A percentile compares a stretch with the other conserved stretches of the same genome.
Evolutionary conservation across 2,888 invertebrate genomes (phyloP).

Genomic region (Patella ulyssiponensis): DNA sequence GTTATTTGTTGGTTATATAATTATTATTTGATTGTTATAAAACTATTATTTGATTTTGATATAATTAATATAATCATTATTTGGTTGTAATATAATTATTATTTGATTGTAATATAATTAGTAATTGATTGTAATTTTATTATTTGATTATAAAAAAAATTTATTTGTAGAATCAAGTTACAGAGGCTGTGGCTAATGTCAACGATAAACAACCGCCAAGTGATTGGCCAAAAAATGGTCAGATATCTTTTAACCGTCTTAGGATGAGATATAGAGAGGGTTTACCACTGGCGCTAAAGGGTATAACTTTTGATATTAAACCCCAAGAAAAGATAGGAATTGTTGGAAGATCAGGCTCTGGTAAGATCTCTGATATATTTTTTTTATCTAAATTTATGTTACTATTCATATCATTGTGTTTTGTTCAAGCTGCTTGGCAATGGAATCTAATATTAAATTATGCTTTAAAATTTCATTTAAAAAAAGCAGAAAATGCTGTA

Average conservation of each 20-base stretch:
- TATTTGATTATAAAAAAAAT: background rate
- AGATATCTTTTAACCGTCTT: conserved; percentile 60
- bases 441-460: too few species aligned
- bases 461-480: too few species aligned
- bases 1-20: too few species aligned
- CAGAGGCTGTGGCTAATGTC: conserved; percentile 64
- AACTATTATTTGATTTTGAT: too few species aligned
- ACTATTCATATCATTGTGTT: background rate
- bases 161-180: conserved; percentile 53
- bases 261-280: conserved; percentile 62
- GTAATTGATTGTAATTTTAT: background rate
- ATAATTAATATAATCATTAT: background rate
- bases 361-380: conserved; percentile 55
- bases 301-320: conserved; percentile 75
- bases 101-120: background rate
- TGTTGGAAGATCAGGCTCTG: conserved; percentile 76
- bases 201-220: conserved; percentile 63
- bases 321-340: conserved; percentile 78
- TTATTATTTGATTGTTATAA: too few species aligned
- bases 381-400: background rate
- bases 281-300: conserved; percentile 73
- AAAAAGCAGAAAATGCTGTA: too few species aligned
- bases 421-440: too few species aligned
- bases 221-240: conserved; percentile 67
- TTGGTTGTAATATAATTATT: background rate